Base-by-base conservation (phyloP, 2,113 vertebrate species). In the Anhinga anhinga region DNA sequence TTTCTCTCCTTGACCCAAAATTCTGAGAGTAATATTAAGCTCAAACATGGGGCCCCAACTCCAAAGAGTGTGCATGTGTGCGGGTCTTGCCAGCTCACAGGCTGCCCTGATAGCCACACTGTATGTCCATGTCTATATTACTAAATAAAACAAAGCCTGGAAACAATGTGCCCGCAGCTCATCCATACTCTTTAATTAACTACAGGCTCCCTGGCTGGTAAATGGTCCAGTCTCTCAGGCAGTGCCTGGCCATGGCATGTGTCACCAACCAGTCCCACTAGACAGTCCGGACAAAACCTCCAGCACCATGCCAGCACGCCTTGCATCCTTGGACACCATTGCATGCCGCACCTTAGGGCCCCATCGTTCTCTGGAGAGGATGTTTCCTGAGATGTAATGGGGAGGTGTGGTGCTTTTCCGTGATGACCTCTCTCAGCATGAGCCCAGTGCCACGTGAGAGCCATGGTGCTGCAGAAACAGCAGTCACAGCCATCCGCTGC, bases 291-390 rank as follows among this genome's bases (percentile, higher is more conserved):
- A 26, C 63, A 73, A 77, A 56, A 36, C 42, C 45, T 74, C 40
- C 32, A 62, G 59, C 7, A 1, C 40, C 45, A 45, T 25, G 29
- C 50, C 50, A 73, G n/a, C 50, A 6, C 14, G 13, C 20, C 44
- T 16, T 29, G 20, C 50, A 12, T 22, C 36, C 42, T 52, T 72
- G 56, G 62, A 32, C 62, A 22, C 14, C 0, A 0, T 29, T 62
- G 45, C 17, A 30, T 21, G 29, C 25, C 0, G 0, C 26, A 67
- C 27, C 29, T 21, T 0, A 1, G 66, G 49, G 14, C 23, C 5
- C 5, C 20, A 44, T 40, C 18, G 5, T 8, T 21, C 11, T 76
- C 30, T 45, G 14, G 25, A 76, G 50, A 61, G 40, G 62, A 20
- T 30, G 15, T 11, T 66, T 90, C 40, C 38, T 59, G 42, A 62